phyloP scores from a whole-genome alignment of 2,797 vertebrate genomes.

The Eleutherodactylus coqui region DNA sequence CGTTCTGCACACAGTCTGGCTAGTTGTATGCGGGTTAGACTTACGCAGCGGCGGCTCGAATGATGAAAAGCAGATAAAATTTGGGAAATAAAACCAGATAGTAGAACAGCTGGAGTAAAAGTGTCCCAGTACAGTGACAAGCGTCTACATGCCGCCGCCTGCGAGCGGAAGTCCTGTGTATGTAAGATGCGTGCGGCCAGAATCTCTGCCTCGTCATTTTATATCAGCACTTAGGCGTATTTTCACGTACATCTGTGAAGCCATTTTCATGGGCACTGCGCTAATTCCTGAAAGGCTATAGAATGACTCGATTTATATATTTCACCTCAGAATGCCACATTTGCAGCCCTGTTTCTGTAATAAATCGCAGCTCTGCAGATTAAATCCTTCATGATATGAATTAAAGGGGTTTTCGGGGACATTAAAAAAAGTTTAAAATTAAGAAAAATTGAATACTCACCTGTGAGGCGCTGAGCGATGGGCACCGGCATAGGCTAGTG shows the following conservation, averaged over 20 bases:
- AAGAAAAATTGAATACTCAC: too few species aligned
- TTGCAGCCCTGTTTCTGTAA: not conserved
- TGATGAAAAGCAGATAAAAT: constrained; percentile 22
- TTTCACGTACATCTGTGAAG: not conserved
- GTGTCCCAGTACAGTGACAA: not conserved
- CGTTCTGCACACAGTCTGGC: not conserved
- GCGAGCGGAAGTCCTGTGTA: not conserved
- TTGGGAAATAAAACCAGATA: not conserved
- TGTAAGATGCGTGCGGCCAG: not conserved
- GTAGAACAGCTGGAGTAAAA: not conserved
- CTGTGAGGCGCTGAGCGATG: too few species aligned
- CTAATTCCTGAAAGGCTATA: not conserved
- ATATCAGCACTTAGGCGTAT: not conserved
- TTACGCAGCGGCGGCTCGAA: not conserved
- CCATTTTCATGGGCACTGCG: not conserved
- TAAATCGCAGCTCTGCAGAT: not conserved
- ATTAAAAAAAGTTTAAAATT: too few species aligned
- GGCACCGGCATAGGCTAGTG: too few species aligned
- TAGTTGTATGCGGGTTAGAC: not conserved
- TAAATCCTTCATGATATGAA: not conserved
- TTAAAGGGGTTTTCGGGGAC: not conserved
- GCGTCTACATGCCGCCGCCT: not conserved
- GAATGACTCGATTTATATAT: not conserved
- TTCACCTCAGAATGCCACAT: not conserved
- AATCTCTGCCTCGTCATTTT: not conserved